Percentiles rank a stretch among this genome's conserved stretches.
Conservation (phyloP, 64 coral and sea anemone genomes). For the Stichodactyla helianthus region DNA sequence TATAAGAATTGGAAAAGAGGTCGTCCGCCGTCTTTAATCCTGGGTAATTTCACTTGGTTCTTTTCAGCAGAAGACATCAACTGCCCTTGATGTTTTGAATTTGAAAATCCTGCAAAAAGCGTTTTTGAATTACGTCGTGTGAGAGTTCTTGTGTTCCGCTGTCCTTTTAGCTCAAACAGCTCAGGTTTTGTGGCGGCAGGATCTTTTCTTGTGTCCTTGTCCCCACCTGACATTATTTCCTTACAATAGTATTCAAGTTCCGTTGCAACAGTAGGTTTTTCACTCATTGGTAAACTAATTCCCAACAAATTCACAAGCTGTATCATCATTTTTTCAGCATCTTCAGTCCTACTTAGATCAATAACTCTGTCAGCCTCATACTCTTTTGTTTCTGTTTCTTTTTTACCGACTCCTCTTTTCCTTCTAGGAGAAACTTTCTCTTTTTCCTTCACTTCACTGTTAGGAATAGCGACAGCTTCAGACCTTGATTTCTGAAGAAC, state of each 20-base stretch:
- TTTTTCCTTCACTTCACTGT: not conserved
- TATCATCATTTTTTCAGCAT: not conserved
- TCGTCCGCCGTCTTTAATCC: not conserved
- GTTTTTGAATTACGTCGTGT: not conserved
- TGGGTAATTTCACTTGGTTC: not conserved
- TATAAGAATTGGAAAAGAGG: not conserved
- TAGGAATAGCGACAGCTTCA: not conserved
- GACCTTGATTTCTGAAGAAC: not conserved
- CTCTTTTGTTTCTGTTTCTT: not conserved
- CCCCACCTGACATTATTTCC: not conserved
- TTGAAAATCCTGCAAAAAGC: not conserved
- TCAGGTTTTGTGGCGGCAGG: not conserved
- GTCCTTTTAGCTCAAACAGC: not conserved
- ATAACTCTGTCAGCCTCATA: not conserved
- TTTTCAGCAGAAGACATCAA: not conserved
- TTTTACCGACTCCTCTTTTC: not conserved
- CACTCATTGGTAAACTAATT: not conserved
- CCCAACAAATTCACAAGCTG: not conserved
- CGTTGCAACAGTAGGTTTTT: not conserved
- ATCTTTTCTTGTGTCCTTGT: not conserved
- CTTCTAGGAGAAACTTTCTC: not conserved
- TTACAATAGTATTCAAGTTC: not conserved
- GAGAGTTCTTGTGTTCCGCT: not conserved
- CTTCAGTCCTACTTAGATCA: not conserved
- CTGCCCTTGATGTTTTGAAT: not conserved